phyloP scores from a whole-genome alignment of 2,113 vertebrate species.

The Equus przewalskii region DNA sequence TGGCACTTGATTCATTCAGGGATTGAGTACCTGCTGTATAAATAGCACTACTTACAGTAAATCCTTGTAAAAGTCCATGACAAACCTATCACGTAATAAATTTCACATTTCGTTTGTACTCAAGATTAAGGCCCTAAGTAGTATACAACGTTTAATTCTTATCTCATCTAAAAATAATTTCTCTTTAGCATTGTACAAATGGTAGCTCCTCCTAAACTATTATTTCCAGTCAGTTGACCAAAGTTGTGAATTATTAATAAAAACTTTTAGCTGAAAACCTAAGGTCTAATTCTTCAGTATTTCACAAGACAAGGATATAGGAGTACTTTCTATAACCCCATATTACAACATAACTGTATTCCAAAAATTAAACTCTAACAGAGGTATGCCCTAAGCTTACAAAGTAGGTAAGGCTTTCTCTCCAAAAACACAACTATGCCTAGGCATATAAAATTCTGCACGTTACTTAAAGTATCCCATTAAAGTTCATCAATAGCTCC shows the following conservation, averaged over 20 bases:
- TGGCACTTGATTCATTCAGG: constrained; percentile 27
- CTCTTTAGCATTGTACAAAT: background rate
- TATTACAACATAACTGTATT: constrained; percentile 7
- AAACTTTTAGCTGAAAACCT: background rate
- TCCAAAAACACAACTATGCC: background rate
- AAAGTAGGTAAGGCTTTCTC: background rate
- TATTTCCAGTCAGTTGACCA: background rate
- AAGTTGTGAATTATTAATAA: constrained; percentile 50
- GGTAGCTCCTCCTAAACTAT: background rate
- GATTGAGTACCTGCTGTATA: background rate
- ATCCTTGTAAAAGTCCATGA: background rate
- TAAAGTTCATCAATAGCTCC: background rate
- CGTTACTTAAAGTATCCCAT: background rate
- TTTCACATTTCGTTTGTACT: constrained; percentile 42
- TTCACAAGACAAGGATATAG: background rate
- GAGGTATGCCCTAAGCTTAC: background rate
- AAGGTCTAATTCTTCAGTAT: constrained; percentile 36
- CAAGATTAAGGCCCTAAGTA: constrained; percentile 12
- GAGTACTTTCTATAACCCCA: background rate
- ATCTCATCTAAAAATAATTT: constrained; percentile 26
- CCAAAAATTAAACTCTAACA: background rate
- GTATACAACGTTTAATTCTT: background rate
- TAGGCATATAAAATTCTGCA: constrained; percentile 15
- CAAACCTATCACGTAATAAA: constrained; percentile 43
- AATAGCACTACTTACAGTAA: constrained; percentile 49